Evolutionary conservation across 2,888 invertebrate genomes (phyloP).

Genomic region (Eristalis pertinax): DNA sequence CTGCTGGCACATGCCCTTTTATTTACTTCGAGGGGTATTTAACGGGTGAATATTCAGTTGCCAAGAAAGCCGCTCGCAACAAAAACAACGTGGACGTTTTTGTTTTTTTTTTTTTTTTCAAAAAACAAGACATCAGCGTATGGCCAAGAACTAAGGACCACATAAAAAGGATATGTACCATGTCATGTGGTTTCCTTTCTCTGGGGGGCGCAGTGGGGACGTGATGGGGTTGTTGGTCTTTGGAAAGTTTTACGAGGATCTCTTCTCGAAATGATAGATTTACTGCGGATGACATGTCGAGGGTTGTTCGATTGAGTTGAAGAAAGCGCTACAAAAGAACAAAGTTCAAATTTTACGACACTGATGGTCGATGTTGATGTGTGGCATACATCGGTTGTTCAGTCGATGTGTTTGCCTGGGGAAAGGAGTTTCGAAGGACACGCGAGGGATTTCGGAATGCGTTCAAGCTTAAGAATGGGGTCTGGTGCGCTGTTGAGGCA

Average conservation of each 20-base stretch:
- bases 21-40: slow-evolving; percentile 43
- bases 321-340: not conserved
- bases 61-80: slow-evolving; percentile 40
- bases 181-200: slow-evolving; percentile 55
- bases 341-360: not conserved
- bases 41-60: slow-evolving; percentile 54
- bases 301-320: not conserved
- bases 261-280: slow-evolving; percentile 1
- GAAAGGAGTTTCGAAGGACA: no score
- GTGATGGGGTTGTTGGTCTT: not conserved
- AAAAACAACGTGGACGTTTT: not conserved
- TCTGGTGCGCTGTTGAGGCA: no score
- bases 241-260: slow-evolving; percentile 9
- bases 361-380: slow-evolving; percentile 48
- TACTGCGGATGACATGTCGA: not conserved
- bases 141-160: slow-evolving; percentile 56
- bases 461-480: no score
- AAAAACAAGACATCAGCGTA: slow-evolving; percentile 34
- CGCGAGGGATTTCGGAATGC: no score
- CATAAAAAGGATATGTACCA: slow-evolving; percentile 50
- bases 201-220: not conserved
- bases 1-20: not conserved
- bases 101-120: not conserved
- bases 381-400: no score
- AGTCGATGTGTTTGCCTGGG: no score